Percentiles rank a stretch among this genome's conserved stretches.
These are phyloP conservation scores for Euzophera pinguis DNA, from an alignment of 2,888 invertebrate species.

Conservation along the genomic window DNA sequence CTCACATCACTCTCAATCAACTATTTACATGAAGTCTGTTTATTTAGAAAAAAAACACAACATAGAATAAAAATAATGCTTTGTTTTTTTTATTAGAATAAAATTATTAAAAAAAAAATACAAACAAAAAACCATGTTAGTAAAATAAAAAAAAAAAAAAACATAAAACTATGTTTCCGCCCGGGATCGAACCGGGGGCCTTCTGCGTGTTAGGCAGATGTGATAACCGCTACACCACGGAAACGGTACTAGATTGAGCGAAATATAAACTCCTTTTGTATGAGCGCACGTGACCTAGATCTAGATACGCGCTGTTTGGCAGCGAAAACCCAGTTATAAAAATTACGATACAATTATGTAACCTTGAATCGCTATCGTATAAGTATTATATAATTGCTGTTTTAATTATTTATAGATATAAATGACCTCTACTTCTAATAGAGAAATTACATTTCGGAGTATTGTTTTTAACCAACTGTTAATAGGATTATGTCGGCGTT, in stretches of 20 bases:
- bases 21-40: too few relatives aligned
- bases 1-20: too few relatives aligned
- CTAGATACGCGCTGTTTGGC: background rate
- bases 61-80: too few relatives aligned
- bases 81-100: too few relatives aligned
- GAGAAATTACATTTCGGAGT: too few relatives aligned
- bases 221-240: conserved; percentile 95
- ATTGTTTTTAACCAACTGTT: too few relatives aligned
- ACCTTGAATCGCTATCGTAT: background rate
- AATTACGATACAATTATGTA: background rate
- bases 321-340: background rate
- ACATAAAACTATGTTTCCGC: conserved; percentile 82
- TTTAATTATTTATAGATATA: background rate
- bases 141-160: background rate
- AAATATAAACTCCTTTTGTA: background rate
- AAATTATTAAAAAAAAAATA: too few relatives aligned
- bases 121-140: background rate
- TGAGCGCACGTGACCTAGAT: background rate
- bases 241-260: conserved; percentile 56
- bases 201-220: conserved; percentile 96
- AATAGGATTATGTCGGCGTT: too few relatives aligned
- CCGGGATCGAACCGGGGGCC: conserved; percentile 95
- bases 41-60: too few relatives aligned
- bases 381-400: background rate
- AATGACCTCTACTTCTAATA: too few relatives aligned